These are phyloP conservation scores for Monodelphis domestica DNA, from an alignment of 2,797 vertebrate genomes.

Conservation along the genomic window DNA sequence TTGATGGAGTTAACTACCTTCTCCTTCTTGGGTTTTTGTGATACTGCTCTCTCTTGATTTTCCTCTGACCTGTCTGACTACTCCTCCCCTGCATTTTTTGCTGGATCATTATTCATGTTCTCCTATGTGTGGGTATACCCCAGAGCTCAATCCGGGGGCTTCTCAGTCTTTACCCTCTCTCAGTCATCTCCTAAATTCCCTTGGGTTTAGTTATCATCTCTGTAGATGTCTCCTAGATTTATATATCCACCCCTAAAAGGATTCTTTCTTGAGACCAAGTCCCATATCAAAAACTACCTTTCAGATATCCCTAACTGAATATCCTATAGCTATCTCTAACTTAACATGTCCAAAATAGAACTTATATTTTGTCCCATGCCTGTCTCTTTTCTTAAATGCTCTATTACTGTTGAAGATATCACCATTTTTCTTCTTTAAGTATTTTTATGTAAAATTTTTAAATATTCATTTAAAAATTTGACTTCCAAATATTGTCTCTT, in stretches of 20 bases:
- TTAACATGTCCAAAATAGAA: neutral
- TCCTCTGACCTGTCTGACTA: neutral
- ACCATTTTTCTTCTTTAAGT: too few species aligned
- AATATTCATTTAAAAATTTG: too few species aligned
- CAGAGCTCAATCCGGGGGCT: neutral
- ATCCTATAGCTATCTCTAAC: neutral
- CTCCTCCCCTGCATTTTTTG: neutral
- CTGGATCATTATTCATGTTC: neutral
- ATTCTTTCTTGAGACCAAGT: neutral
- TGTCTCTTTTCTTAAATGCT: neutral
- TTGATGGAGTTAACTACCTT: neutral
- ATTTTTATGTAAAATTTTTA: too few species aligned
- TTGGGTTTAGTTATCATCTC: neutral
- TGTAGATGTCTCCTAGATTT: neutral
- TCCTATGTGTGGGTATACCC: neutral
- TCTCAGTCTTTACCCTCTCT: neutral
- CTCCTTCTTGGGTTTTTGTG: neutral
- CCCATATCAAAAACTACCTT: neutral
- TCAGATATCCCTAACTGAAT: neutral
- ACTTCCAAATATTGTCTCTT: too few species aligned
- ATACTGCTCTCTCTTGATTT: neutral
- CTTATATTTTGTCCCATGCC: neutral
- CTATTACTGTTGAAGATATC: neutral
- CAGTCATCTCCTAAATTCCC: neutral
- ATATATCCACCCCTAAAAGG: neutral